Conservation (phyloP, 2,113 vertebrate species). For the Coptodon bakossiorum region DNA sequence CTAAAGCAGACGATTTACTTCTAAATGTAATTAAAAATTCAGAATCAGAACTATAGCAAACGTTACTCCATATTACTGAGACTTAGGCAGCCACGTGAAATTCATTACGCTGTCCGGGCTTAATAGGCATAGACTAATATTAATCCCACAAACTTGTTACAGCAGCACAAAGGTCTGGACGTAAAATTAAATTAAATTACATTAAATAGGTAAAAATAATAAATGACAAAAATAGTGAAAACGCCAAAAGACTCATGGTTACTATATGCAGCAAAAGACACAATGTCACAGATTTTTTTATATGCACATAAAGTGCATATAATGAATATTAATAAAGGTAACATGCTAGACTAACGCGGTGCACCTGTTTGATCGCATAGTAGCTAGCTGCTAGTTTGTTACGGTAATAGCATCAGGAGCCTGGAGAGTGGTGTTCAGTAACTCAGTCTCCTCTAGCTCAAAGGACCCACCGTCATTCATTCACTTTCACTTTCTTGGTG, state of each 20-base stretch:
- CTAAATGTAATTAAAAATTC: neutral
- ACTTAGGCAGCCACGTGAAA: neutral
- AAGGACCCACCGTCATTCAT: neutral
- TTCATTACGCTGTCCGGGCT: neutral
- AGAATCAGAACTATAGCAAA: neutral
- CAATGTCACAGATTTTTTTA: rapidly evolving
- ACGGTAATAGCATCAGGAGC: neutral
- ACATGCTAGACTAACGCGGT: neutral
- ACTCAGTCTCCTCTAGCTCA: neutral
- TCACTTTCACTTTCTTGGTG: neutral
- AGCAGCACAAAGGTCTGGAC: neutral
- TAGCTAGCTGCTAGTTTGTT: neutral
- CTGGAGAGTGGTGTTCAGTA: neutral
- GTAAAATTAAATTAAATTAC: neutral
- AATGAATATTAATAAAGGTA: neutral
- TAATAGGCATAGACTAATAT: neutral
- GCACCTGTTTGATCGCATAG: neutral
- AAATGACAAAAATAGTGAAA: neutral
- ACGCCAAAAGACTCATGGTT: neutral
- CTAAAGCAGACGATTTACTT: neutral
- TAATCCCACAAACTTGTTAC: neutral
- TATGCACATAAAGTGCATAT: neutral
- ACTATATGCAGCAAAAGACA: neutral
- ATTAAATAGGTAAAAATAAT: neutral
- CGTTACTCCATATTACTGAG: neutral